Conservation (phyloP, 2,888 invertebrate species). For the Chymomyza amoena region DNA sequence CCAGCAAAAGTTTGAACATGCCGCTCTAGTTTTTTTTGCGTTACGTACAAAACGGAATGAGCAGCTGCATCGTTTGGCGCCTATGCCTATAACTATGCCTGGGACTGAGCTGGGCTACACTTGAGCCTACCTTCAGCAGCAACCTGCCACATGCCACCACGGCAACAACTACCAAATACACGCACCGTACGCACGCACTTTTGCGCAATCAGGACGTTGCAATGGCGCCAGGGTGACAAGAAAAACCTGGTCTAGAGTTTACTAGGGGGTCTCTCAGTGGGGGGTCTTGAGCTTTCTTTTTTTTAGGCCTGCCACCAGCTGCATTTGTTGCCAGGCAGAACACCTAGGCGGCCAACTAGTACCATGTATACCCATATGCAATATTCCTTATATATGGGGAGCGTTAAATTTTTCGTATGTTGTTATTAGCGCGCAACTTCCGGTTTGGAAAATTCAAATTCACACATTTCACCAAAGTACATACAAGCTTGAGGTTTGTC, state of each 20-base stretch:
- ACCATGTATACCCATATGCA: no score
- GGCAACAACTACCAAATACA: constrained; percentile 31
- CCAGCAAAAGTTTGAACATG: constrained; percentile 67
- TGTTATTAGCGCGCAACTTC: constrained; percentile 43
- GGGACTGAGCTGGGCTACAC: constrained; percentile 11
- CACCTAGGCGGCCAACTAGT: neutral
- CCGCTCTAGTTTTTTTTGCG: constrained; percentile 67
- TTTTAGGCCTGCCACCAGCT: constrained; percentile 14
- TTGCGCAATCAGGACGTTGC: constrained; percentile 59
- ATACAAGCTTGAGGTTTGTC: neutral
- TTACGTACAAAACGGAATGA: constrained; percentile 46
- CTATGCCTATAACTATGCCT: neutral
- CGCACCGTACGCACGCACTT: constrained; percentile 64
- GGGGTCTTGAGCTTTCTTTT: constrained; percentile 17
- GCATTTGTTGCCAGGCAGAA: constrained; percentile 22
- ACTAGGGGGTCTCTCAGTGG: constrained; percentile 24
- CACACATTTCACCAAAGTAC: neutral
- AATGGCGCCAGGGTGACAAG: constrained; percentile 11
- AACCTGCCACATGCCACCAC: neutral
- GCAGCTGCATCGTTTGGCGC: constrained; percentile 24
- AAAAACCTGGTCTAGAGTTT: constrained; percentile 4
- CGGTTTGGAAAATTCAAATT: constrained; percentile 31
- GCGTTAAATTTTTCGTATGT: constrained; percentile 9
- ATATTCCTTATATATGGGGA: neutral
- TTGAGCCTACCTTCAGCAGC: constrained; percentile 6